Percentiles rank a stretch among this genome's conserved stretches.
Conservation (phyloP, 2,888 invertebrate species). For the Plagodis pulveraria region DNA sequence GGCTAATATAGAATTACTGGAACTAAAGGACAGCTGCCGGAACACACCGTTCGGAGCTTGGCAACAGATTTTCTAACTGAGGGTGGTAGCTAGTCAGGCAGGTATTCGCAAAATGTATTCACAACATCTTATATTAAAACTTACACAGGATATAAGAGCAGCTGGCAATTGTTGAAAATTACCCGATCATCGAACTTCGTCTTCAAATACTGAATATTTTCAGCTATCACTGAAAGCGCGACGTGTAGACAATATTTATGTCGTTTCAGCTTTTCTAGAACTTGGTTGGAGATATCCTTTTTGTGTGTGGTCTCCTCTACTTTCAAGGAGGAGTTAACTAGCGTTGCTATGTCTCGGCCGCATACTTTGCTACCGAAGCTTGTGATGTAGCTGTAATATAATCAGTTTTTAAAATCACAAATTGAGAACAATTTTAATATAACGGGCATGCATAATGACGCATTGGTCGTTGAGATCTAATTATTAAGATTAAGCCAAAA, state of each 20-base stretch:
- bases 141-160: conserved; percentile 89
- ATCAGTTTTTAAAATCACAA: too few species aligned
- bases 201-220: conserved; percentile 84
- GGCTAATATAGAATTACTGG: background rate
- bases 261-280: conserved; percentile 61
- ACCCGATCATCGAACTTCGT: conserved; percentile 78
- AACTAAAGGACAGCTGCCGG: too few species aligned
- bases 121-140: conserved; percentile 37
- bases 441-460: too few species aligned
- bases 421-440: too few species aligned
- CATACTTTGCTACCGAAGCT: conserved; percentile 83
- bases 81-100: too few species aligned
- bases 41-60: too few species aligned
- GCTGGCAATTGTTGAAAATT: conserved; percentile 85
- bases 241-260: conserved; percentile 88
- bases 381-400: conserved; percentile 76
- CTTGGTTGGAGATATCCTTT: conserved; percentile 40
- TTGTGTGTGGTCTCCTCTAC: conserved; percentile 19
- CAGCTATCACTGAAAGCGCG: conserved; percentile 84
- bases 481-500: too few species aligned
- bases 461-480: too few species aligned
- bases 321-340: conserved; percentile 61
- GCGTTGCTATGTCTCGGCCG: conserved; percentile 64
- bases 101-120: background rate
- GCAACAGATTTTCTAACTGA: too few species aligned